Evolutionary conservation across 2,113 vertebrate genomes (phyloP).

Genomic region (Albula glossodonta): DNA sequence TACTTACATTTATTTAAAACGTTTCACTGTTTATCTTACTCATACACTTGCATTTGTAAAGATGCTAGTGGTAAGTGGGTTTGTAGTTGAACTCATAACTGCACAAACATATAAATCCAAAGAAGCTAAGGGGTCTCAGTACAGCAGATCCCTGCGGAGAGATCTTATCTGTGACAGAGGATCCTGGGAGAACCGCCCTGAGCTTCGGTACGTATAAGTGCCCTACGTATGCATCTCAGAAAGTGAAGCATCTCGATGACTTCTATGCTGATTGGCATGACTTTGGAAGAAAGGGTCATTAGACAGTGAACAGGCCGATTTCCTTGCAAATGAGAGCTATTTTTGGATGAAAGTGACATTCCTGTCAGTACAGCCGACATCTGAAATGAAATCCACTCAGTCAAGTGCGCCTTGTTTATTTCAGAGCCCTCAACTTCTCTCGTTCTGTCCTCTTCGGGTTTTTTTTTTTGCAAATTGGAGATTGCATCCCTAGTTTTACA

Average conservation of each 20-base stretch:
- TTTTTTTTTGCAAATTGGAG: not conserved
- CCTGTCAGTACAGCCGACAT: not conserved
- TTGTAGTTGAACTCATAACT: no score
- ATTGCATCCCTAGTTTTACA: not conserved
- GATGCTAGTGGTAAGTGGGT: no score
- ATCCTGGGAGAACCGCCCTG: not conserved
- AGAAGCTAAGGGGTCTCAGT: no score
- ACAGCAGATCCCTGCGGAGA: no score
- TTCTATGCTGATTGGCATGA: not conserved
- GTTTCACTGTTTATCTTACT: not conserved
- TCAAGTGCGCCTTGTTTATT: constrained; percentile 10
- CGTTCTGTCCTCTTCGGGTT: not conserved
- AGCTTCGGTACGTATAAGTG: not conserved
- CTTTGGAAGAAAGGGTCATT: not conserved
- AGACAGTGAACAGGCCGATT: not conserved
- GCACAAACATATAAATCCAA: no score
- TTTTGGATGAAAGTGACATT: not conserved
- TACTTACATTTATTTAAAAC: not conserved
- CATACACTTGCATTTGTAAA: no score
- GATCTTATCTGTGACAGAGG: not conserved
- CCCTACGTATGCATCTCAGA: not conserved
- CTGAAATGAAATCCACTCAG: not conserved
- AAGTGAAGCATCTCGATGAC: not conserved
- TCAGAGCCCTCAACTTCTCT: not conserved
- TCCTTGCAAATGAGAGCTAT: not conserved